Conservation (phyloP, 2,888 invertebrate species). For the Synanthedon formicaeformis region DNA sequence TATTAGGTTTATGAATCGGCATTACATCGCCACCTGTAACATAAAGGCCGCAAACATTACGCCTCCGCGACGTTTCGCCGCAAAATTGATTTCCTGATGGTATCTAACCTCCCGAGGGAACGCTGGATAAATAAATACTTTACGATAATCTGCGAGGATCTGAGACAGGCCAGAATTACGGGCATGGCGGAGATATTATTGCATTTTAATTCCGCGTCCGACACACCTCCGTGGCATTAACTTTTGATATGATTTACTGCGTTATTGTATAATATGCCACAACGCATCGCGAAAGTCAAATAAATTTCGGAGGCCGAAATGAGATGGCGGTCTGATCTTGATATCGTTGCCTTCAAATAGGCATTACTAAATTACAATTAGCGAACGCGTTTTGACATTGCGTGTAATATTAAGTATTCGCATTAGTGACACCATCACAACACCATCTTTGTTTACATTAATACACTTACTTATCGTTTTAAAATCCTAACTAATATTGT, state of each 20-base stretch:
- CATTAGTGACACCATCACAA: too few species aligned
- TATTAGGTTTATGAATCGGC: background rate
- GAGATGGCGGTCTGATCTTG: slow-evolving; percentile 39
- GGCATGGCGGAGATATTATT: slow-evolving; percentile 55
- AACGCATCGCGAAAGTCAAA: slow-evolving; percentile 34
- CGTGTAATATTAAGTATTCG: background rate
- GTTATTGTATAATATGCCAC: slow-evolving; percentile 41
- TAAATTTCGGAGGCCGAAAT: slow-evolving; percentile 39
- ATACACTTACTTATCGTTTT: too few species aligned
- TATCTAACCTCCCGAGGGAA: slow-evolving; percentile 63
- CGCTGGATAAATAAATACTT: slow-evolving; percentile 67
- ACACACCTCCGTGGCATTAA: slow-evolving; percentile 59
- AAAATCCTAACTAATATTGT: too few species aligned
- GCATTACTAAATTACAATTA: slow-evolving; percentile 55
- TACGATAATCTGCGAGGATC: slow-evolving; percentile 61
- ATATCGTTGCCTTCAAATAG: slow-evolving; percentile 30
- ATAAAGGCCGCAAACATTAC: slow-evolving; percentile 48
- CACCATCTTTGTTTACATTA: too few species aligned
- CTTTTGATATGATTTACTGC: slow-evolving; percentile 57
- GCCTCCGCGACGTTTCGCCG: slow-evolving; percentile 59
- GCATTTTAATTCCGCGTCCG: slow-evolving; percentile 61
- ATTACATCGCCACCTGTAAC: slow-evolving; percentile 41
- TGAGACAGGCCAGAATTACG: slow-evolving; percentile 61
- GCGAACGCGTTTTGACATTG: slow-evolving; percentile 27
- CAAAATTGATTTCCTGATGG: slow-evolving; percentile 67